A percentile compares a stretch with the other conserved stretches of the same genome.
These are phyloP conservation scores for Mystacides longicornis DNA, from an alignment of 2,888 invertebrate genomes.

Conservation along the genomic window DNA sequence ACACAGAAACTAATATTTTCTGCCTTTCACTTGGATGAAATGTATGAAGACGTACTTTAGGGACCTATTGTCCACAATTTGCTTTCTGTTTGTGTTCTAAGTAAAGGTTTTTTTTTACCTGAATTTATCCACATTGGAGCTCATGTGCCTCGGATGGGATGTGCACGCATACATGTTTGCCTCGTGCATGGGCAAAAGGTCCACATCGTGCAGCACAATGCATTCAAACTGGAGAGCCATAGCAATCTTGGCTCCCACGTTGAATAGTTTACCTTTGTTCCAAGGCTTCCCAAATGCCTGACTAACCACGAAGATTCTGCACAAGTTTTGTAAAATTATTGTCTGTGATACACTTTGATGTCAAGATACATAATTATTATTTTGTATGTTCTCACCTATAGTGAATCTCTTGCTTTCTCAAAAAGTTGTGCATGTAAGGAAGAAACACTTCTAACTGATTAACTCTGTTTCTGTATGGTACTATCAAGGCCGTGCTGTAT, in stretches of 20 bases:
- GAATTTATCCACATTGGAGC: slow-evolving; percentile 78
- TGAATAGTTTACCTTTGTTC: slow-evolving; percentile 82
- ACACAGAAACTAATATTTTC: too few relatives aligned
- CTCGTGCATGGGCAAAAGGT: slow-evolving; percentile 73
- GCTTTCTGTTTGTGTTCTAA: too few relatives aligned
- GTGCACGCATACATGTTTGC: slow-evolving; percentile 79
- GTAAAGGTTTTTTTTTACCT: too few relatives aligned
- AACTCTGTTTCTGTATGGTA: slow-evolving; percentile 71
- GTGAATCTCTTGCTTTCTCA: slow-evolving; percentile 74
- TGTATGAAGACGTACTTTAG: too few relatives aligned
- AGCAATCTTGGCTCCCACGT: slow-evolving; percentile 75
- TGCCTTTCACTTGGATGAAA: too few relatives aligned
- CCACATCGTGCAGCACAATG: slow-evolving; percentile 85
- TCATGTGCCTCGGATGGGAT: slow-evolving; percentile 76
- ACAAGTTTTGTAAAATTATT: too few relatives aligned
- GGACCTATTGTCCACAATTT: too few relatives aligned
- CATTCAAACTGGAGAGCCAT: slow-evolving; percentile 67
- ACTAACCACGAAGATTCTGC: slow-evolving; percentile 73
- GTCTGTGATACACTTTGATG: too few relatives aligned
- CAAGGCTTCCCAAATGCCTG: slow-evolving; percentile 72
- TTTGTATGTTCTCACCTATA: slow-evolving; percentile 61
- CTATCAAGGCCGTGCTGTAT: slow-evolving; percentile 69
- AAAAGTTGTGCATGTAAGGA: slow-evolving; percentile 78
- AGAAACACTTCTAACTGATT: slow-evolving; percentile 70
- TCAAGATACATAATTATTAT: too few relatives aligned